These are phyloP conservation scores for Agrotis segetum DNA, from an alignment of 2,888 invertebrate species.

Conservation along the genomic window DNA sequence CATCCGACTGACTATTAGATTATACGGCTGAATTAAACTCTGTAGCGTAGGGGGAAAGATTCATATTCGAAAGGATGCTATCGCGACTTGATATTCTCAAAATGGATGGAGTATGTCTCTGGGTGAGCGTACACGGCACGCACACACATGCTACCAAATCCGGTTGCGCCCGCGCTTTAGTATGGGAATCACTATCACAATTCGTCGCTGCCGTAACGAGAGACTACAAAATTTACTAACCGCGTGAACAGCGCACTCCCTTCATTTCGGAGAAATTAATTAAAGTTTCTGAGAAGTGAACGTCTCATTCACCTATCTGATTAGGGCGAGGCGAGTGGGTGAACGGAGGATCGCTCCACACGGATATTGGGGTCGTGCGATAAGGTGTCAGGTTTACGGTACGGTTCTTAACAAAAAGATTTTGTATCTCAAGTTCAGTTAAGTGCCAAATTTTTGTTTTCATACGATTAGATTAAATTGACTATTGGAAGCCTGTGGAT, in stretches of 20 bases:
- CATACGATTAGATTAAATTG: conserved; percentile 10
- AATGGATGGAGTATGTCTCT: conserved; percentile 69
- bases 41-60: conserved; percentile 65
- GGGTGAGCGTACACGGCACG: conserved; percentile 61
- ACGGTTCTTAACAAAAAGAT: conserved; percentile 53
- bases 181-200: conserved; percentile 77
- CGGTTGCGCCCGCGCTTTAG: conserved; percentile 76
- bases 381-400: conserved; percentile 72
- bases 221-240: conserved; percentile 79
- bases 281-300: conserved; percentile 83
- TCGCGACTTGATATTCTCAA: conserved; percentile 63
- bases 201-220: conserved; percentile 77
- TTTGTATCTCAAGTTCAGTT: conserved; percentile 42
- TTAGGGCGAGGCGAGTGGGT: conserved; percentile 69
- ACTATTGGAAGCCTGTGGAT: background rate
- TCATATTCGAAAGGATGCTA: conserved; percentile 63
- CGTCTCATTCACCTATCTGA: conserved; percentile 82
- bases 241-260: conserved; percentile 74
- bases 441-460: conserved; percentile 9
- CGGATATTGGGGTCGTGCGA: conserved; percentile 61
- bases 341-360: conserved; percentile 54
- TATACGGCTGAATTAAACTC: conserved; percentile 66
- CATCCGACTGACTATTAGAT: conserved; percentile 61
- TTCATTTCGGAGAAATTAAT: conserved; percentile 86
- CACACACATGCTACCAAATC: conserved; percentile 73